phyloP scores from a whole-genome alignment of 2,797 vertebrate genomes.

The Streptopelia turtur region DNA sequence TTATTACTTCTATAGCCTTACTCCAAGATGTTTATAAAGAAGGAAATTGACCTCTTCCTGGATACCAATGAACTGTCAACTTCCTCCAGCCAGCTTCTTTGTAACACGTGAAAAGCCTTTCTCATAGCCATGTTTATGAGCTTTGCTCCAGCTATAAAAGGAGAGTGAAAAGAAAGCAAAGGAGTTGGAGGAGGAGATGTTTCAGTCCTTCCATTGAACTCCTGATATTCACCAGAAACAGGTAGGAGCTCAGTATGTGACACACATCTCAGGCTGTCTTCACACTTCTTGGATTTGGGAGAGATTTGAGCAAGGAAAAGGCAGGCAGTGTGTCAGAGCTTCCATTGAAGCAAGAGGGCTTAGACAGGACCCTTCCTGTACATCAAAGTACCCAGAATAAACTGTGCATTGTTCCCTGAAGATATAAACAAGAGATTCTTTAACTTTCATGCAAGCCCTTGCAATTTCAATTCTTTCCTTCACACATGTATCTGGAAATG shows the following conservation, averaged over 20 bases:
- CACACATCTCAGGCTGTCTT: neutral
- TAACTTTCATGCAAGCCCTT: neutral
- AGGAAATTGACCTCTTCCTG: constrained; percentile 25
- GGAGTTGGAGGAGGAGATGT: neutral
- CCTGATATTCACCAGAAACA: neutral
- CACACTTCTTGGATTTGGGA: neutral
- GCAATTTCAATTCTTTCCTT: neutral
- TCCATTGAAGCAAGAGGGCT: neutral
- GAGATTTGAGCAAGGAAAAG: neutral
- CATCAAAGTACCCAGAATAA: neutral
- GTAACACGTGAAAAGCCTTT: neutral
- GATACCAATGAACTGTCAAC: constrained; percentile 25
- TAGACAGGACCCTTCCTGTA: neutral
- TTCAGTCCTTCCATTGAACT: neutral
- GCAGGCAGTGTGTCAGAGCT: neutral
- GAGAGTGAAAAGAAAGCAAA: neutral
- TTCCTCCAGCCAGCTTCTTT: neutral
- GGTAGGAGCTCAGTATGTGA: neutral
- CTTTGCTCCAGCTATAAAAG: neutral
- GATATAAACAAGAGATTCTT: neutral
- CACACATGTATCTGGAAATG: neutral
- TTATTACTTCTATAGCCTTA: neutral
- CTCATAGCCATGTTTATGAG: neutral
- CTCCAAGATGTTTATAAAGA: constrained; percentile 11
- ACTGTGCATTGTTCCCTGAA: neutral